A percentile compares a stretch with the other conserved stretches of the same genome.
Evolutionary conservation across 2,113 vertebrate species (phyloP).

Genomic region (Corythaeola cristata): DNA sequence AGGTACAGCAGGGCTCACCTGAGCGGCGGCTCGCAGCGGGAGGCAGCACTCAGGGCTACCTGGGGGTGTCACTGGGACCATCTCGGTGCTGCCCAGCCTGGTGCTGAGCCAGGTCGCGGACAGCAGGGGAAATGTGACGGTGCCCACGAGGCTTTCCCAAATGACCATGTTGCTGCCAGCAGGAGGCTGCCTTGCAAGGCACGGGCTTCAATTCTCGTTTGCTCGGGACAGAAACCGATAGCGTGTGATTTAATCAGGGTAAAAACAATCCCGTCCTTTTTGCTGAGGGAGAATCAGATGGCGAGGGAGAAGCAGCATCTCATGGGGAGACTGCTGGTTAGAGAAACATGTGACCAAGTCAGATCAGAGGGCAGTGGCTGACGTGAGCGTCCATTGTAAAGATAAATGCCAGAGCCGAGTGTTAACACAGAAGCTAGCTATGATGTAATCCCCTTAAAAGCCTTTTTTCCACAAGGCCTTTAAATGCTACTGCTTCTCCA

Average conservation of each 20-base stretch:
- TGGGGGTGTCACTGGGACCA: background rate
- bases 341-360: constrained; percentile 5
- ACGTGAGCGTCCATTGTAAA: constrained; percentile 18
- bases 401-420: constrained; percentile 18
- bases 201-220: constrained; percentile 6
- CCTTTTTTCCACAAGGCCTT: constrained; percentile 25
- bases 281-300: constrained; percentile 1
- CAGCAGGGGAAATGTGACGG: background rate
- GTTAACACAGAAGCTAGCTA: constrained; percentile 21
- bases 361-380: constrained; percentile 30
- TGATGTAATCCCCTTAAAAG: constrained; percentile 66
- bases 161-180: background rate
- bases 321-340: background rate
- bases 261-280: background rate
- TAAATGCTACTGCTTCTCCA: constrained; percentile 11
- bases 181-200: background rate
- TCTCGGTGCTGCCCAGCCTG: background rate
- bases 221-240: background rate
- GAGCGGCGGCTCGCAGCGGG: fast-evolving
- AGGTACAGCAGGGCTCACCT: fast-evolving
- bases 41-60: background rate
- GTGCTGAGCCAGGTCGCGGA: background rate
- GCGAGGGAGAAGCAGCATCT: background rate
- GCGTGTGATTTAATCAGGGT: background rate
- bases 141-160: background rate